A percentile compares a stretch with the other conserved stretches of the same genome.
Evolutionary conservation across 2,888 invertebrate genomes (phyloP).

Genomic region (Melieria picta): DNA sequence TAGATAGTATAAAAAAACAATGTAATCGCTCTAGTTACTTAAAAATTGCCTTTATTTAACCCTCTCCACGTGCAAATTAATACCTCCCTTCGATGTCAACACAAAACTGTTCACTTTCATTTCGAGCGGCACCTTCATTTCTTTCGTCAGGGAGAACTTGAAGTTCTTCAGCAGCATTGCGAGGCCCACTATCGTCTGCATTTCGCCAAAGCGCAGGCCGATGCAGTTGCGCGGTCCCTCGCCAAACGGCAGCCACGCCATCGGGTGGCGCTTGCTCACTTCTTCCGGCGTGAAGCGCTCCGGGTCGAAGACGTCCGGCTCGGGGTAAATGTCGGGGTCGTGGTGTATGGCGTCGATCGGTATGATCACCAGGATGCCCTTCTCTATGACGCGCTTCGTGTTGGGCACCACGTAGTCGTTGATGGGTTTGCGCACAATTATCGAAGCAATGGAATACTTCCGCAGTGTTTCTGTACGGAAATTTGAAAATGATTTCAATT

Average conservation of each 20-base stretch:
- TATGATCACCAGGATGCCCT: conserved; percentile 68
- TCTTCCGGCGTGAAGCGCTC: conserved; percentile 64
- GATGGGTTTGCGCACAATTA: conserved; percentile 58
- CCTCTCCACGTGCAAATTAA: conserved; percentile 52
- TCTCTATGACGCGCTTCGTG: conserved; percentile 66
- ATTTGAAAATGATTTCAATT: background rate
- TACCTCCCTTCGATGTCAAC: conserved; percentile 51
- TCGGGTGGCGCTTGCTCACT: conserved; percentile 50
- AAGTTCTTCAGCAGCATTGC: conserved; percentile 53
- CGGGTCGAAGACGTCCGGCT: conserved; percentile 66
- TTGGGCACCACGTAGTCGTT: conserved; percentile 58
- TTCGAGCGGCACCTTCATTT: conserved; percentile 53
- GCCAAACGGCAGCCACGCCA: conserved; percentile 59
- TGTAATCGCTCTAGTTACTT: no score
- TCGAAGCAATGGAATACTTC: conserved; percentile 65
- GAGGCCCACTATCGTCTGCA: conserved; percentile 58
- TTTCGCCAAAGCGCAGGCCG: conserved; percentile 62
- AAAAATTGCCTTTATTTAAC: no score
- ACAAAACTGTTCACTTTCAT: conserved; percentile 48
- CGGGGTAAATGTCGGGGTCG: conserved; percentile 65
- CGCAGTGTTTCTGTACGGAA: conserved; percentile 65
- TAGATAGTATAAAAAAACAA: no score
- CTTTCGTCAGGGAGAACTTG: conserved; percentile 47
- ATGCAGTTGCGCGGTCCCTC: conserved; percentile 62
- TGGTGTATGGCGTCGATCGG: conserved; percentile 68